A percentile compares a stretch with the other conserved stretches of the same genome.
These are phyloP conservation scores for Nomada hirtipes DNA, from an alignment of 2,888 invertebrate species.

Conservation along the genomic window DNA sequence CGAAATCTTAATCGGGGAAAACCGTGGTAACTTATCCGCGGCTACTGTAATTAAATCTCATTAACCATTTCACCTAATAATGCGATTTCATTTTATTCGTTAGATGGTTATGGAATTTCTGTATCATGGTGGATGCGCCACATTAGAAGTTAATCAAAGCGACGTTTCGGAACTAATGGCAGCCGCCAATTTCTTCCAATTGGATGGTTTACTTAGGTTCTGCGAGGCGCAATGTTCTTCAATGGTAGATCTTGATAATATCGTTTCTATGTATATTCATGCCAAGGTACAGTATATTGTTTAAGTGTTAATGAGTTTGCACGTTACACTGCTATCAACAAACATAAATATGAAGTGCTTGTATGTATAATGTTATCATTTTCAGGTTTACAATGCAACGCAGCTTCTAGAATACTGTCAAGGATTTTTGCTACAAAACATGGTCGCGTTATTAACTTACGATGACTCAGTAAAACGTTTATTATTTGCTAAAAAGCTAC, in stretches of 20 bases:
- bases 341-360: neutral
- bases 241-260: slow-evolving; percentile 94
- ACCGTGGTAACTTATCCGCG: too few species aligned
- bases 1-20: too few species aligned
- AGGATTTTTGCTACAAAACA: slow-evolving; percentile 95
- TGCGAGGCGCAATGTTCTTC: slow-evolving; percentile 94
- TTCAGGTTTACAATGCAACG: slow-evolving; percentile 94
- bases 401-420: slow-evolving; percentile 95
- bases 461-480: slow-evolving; percentile 95
- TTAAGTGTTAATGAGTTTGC: neutral
- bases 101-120: slow-evolving; percentile 97
- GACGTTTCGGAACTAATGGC: slow-evolving; percentile 96
- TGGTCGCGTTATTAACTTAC: slow-evolving; percentile 96
- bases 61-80: neutral
- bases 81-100: slow-evolving; percentile 20
- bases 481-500: slow-evolving; percentile 94
- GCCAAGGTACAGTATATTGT: slow-evolving; percentile 89
- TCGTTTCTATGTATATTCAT: slow-evolving; percentile 96
- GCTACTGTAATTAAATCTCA: neutral
- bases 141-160: slow-evolving; percentile 90
- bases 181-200: slow-evolving; percentile 95
- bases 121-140: slow-evolving; percentile 94
- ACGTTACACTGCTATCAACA: neutral
- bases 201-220: slow-evolving; percentile 93
- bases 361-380: slow-evolving; percentile 13